Evolutionary conservation across 2,888 invertebrate genomes (phyloP).

Genomic region (Hemaris fuciformis): DNA sequence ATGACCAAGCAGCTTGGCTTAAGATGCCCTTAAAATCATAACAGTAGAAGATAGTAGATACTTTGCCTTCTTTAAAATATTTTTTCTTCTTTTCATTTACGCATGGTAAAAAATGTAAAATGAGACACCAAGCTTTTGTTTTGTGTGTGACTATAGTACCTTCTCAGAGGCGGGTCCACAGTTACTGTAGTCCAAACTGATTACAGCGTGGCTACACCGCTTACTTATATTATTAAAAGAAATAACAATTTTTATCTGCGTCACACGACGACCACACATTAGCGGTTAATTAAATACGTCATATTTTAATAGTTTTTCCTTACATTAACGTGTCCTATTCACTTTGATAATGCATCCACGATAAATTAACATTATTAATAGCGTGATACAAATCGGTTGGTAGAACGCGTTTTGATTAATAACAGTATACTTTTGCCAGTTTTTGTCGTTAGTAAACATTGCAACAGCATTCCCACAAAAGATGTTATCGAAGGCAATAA

Average conservation of each 20-base stretch:
- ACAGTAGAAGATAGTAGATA: too few relatives aligned
- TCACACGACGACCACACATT: neutral
- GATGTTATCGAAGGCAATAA: neutral
- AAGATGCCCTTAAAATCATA: too few relatives aligned
- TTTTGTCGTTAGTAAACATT: neutral
- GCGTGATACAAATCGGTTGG: neutral
- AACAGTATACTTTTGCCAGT: neutral
- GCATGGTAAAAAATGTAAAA: too few relatives aligned
- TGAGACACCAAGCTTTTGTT: too few relatives aligned
- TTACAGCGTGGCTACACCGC: too few relatives aligned
- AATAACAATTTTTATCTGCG: neutral
- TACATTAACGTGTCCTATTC: neutral
- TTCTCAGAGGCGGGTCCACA: too few relatives aligned
- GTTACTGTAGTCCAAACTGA: too few relatives aligned
- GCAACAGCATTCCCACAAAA: neutral
- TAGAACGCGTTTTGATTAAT: neutral
- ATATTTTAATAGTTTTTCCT: conserved; percentile 1
- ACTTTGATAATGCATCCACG: neutral
- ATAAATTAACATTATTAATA: neutral
- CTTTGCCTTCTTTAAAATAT: too few relatives aligned
- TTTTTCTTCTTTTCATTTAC: too few relatives aligned
- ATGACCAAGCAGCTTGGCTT: too few relatives aligned
- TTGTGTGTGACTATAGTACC: too few relatives aligned
- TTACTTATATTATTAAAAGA: neutral
- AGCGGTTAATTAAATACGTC: neutral